Evolutionary conservation across 2,797 vertebrate species (phyloP).

Genomic region (Lacerta bilineata): DNA sequence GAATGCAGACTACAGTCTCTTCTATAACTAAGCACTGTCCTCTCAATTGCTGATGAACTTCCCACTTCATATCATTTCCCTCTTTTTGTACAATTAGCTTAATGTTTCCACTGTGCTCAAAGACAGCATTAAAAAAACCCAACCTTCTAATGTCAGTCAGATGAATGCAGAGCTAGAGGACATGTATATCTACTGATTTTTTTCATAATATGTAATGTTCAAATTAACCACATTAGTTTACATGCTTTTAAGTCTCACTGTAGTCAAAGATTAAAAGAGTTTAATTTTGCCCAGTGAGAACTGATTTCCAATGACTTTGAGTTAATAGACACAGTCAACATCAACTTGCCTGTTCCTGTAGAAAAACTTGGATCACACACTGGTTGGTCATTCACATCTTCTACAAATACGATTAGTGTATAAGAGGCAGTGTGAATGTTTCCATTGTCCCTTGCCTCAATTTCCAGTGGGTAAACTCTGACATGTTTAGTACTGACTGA

Average conservation of each 20-base stretch:
- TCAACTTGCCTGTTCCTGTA: conserved; percentile 13
- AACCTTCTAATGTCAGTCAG: background rate
- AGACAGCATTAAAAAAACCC: background rate
- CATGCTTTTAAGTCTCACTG: background rate
- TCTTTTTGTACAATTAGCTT: background rate
- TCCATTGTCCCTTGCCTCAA: conserved; percentile 42
- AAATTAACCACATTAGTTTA: background rate
- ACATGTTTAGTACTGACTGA: conserved; percentile 39
- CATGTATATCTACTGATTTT: background rate
- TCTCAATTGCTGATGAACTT: background rate
- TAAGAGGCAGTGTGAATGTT: conserved; percentile 44
- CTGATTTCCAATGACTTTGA: background rate
- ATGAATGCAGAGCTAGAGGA: background rate
- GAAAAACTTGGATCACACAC: conserved; percentile 60
- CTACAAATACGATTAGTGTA: conserved; percentile 41
- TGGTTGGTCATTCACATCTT: conserved; percentile 62
- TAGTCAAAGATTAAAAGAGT: background rate
- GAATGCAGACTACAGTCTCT: no score
- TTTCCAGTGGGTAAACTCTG: conserved; percentile 37
- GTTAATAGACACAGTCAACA: background rate
- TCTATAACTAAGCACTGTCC: background rate
- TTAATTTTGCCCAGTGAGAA: background rate
- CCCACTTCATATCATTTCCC: background rate
- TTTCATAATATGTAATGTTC: background rate
- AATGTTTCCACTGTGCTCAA: background rate